Conservation (phyloP, 2,113 vertebrate genomes). For the Phyllostomus discolor region DNA sequence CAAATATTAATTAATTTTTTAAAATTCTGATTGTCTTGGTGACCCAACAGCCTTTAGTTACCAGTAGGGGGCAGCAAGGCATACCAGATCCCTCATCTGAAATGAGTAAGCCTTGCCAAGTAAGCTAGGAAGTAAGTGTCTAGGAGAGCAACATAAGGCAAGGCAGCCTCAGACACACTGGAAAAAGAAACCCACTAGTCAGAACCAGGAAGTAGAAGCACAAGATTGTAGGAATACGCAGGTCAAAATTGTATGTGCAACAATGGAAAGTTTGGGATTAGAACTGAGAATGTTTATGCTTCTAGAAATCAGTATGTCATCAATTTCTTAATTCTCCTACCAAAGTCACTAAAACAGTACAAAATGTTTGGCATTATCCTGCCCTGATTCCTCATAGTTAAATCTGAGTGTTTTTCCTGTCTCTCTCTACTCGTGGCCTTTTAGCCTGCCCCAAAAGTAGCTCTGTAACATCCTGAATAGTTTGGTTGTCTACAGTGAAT, state of each 20-base stretch:
- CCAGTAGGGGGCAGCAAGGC: conserved; percentile 51
- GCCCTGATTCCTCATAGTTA: neutral
- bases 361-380: neutral
- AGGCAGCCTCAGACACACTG: neutral
- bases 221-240: neutral
- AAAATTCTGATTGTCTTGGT: neutral
- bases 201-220: neutral
- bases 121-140: neutral
- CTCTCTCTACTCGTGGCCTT: neutral
- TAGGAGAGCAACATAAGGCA: neutral
- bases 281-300: neutral
- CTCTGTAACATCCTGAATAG: neutral
- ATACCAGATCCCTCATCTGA: neutral
- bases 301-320: neutral
- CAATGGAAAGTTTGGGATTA: neutral
- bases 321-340: neutral
- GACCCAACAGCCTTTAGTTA: neutral
- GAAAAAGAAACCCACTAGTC: neutral
- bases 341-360: neutral
- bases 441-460: neutral
- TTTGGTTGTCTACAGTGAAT: neutral
- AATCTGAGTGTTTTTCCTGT: neutral
- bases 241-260: neutral
- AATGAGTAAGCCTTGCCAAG: neutral
- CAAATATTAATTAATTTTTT: neutral